Percentiles rank a stretch among this genome's conserved stretches.
Conservation (phyloP, 2,797 vertebrate species). For the Coendou prehensilis region DNA sequence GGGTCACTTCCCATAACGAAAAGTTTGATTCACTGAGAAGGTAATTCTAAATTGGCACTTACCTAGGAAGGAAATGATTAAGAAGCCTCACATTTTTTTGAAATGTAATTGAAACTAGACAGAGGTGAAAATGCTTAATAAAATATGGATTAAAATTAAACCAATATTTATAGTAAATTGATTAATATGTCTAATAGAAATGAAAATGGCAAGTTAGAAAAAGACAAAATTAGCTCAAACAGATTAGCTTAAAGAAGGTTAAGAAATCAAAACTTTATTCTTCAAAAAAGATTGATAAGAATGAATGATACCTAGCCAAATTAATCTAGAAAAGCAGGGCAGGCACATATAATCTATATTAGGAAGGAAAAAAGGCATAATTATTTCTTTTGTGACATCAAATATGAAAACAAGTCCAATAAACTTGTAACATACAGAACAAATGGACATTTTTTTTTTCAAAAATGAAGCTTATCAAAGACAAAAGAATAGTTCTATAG, state of each 20-base stretch:
- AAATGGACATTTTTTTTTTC: neutral
- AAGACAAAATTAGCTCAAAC: neutral
- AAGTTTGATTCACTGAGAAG: neutral
- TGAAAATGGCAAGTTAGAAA: neutral
- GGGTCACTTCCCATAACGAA: neutral
- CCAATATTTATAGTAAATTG: neutral
- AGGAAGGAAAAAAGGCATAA: neutral
- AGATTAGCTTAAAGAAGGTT: neutral
- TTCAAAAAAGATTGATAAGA: neutral
- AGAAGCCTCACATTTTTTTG: neutral
- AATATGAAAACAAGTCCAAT: neutral
- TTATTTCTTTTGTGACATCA: neutral
- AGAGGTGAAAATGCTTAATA: neutral
- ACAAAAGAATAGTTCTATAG: neutral
- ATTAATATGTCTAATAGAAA: neutral
- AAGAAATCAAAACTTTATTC: neutral
- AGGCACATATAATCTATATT: neutral
- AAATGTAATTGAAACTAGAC: neutral
- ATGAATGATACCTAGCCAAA: neutral
- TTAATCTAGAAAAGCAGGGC: neutral
- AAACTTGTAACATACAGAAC: neutral
- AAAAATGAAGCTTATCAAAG: neutral
- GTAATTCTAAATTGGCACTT: slow-evolving; percentile 1
- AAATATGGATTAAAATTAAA: neutral
- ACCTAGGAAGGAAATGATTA: neutral